Evolutionary conservation across 2,797 vertebrate genomes (phyloP), one percentile per base, ranked within the genome.

Genomic region (Caiman crocodilus): DNA sequence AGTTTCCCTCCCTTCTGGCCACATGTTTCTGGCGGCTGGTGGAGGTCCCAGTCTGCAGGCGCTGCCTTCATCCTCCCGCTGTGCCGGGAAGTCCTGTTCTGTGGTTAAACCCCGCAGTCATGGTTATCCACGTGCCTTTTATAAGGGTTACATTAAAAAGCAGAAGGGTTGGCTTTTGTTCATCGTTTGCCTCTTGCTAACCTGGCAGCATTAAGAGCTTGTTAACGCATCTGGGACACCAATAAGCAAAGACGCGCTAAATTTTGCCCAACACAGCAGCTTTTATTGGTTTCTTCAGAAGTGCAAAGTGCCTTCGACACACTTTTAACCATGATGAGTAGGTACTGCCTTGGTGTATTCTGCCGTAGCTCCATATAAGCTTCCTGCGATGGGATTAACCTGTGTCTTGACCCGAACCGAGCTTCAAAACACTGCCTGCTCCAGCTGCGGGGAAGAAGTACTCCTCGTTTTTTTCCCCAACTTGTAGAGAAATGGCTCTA

Each of bases 51-150:
- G 89, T 50, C 42, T 50, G 42, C 42, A 50, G 42, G 42, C 10
- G 74, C 83, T 92, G 58, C 88, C 3, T 1, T 90, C 81, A 32
- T 69, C 88, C 82, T 71, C 87, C 32, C 64, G 35, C 42, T 93
- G 75, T 16, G 11, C 77, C 76, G 18, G 79, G 86, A 60, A 83
- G 93, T 84, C 89, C 92, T 94, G 84, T 92, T 92, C 87, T 82
- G 90, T 92, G 94, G 92, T 89, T 90, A 90, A 50, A 94, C 64
- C 42, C 90, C 79, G 76, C 87, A 90, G 93, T 95, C 65, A n/a
- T n/a, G n/a, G n/a, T 94, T 50, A 50, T 87, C 88, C 1, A 11
- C 81, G 76, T 77, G 82, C 92, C 85, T 83, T 93, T 95, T 94
- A 85, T 75, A 74, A 92, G 26, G 74, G 35, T 90, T 94, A 4